Conservation (phyloP, 2,797 vertebrate species). For the Valencia hispanica region DNA sequence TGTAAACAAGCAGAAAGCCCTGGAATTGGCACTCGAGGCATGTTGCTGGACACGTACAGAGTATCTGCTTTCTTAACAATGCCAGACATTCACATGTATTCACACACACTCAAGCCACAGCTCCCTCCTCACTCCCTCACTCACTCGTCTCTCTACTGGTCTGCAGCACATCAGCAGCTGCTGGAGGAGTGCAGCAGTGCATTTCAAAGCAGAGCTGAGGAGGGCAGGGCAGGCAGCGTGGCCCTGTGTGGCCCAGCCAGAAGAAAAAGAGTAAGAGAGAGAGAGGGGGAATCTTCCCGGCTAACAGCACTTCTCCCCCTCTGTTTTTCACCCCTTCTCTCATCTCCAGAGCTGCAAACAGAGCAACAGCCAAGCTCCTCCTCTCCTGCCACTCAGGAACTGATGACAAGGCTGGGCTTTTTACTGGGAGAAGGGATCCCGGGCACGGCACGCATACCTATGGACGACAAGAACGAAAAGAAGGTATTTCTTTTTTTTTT, state of each 20-base stretch:
- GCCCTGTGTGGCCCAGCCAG: constrained; percentile 65
- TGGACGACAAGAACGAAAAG: constrained; percentile 94
- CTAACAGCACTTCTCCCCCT: constrained; percentile 57
- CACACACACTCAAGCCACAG: constrained; percentile 27
- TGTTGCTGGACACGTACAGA: constrained; percentile 42
- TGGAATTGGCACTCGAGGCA: constrained; percentile 60
- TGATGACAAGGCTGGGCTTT: constrained; percentile 99
- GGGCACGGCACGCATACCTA: constrained; percentile 89
- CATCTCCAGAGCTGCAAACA: constrained; percentile 83
- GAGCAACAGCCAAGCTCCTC: constrained; percentile 91
- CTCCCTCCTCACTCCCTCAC: constrained; percentile 33
- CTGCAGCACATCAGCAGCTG: constrained; percentile 71
- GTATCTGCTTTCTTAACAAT: constrained; percentile 60
- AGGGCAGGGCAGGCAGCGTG: constrained; percentile 61
- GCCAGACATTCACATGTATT: constrained; percentile 60
- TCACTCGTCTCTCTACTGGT: constrained; percentile 43
- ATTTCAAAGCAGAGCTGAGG: constrained; percentile 55
- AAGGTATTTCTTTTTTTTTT: constrained; percentile 87
- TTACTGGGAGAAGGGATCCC: constrained; percentile 98
- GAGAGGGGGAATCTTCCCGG: constrained; percentile 51
- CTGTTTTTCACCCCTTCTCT: constrained; percentile 16
- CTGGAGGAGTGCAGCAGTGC: constrained; percentile 64
- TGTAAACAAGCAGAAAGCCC: constrained; percentile 71
- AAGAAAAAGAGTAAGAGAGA: constrained; percentile 32
- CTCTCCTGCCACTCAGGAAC: constrained; percentile 96